Percentiles rank a stretch among this genome's conserved stretches.
phyloP scores from a whole-genome alignment of 2,888 invertebrate species.

The Perdita meconis region DNA sequence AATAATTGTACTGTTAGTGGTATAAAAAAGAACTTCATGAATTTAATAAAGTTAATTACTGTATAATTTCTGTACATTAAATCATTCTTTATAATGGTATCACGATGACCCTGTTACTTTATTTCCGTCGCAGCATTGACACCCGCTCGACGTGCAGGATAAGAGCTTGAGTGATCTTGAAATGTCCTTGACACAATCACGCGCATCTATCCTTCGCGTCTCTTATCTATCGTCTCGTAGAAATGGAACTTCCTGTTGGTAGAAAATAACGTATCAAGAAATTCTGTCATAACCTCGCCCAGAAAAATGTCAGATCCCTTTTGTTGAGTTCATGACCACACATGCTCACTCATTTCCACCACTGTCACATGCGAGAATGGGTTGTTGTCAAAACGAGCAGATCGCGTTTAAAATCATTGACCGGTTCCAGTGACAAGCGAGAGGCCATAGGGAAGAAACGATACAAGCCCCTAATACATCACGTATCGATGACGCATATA shows the following conservation, averaged over 20 bases:
- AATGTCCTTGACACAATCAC: too few species aligned
- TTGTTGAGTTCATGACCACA: neutral
- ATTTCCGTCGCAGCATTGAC: too few species aligned
- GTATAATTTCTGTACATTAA: too few species aligned
- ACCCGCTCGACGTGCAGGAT: too few species aligned
- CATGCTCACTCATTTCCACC: neutral
- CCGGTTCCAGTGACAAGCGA: neutral
- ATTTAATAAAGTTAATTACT: too few species aligned
- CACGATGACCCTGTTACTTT: too few species aligned
- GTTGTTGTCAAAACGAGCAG: slow-evolving; percentile 1
- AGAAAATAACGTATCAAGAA: neutral
- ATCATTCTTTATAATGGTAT: too few species aligned
- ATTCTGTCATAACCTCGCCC: neutral
- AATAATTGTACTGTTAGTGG: too few species aligned
- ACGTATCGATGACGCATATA: slow-evolving; percentile 21
- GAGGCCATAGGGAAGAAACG: neutral
- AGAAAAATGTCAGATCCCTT: neutral
- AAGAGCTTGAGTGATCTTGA: too few species aligned
- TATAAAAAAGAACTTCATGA: too few species aligned
- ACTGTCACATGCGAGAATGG: neutral
- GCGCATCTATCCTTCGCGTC: too few species aligned
- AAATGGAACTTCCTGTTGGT: neutral
- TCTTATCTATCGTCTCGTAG: too few species aligned
- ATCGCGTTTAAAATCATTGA: slow-evolving; percentile 10
- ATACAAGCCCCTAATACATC: slow-evolving; percentile 22